Percentiles rank a stretch among this genome's conserved stretches.
Conservation (phyloP, 37 sponge, comb jelly and placozoan species). For the Theonella swinhoei region DNA sequence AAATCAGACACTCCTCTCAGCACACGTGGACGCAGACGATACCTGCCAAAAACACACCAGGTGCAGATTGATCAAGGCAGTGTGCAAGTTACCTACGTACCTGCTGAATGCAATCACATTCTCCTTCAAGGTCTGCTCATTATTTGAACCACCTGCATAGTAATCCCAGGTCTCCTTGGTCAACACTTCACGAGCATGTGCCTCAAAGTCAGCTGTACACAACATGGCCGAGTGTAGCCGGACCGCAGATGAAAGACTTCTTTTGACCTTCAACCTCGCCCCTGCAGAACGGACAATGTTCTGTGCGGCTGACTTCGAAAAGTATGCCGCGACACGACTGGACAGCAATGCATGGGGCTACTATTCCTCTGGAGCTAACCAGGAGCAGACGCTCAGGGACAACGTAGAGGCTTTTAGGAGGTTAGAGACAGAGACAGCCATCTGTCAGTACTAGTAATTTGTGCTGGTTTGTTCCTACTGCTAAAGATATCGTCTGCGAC, state of each 20-base stretch:
- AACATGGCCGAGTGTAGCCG: no score
- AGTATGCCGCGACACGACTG: constrained; percentile 47
- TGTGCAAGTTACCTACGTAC: no score
- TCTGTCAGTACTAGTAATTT: no score
- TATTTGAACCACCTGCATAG: constrained; percentile 79
- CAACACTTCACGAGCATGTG: constrained; percentile 48
- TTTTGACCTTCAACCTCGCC: no score
- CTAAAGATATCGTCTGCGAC: constrained; percentile 34
- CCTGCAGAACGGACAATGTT: no score
- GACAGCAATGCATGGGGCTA: constrained; percentile 80
- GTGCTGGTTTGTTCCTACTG: no score
- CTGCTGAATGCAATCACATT: constrained; percentile 81
- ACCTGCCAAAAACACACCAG: no score
- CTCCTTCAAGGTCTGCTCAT: constrained; percentile 77
- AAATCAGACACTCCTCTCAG: constrained; percentile 75
- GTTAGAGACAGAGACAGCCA: constrained; percentile 18
- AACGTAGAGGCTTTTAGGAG: constrained; percentile 84
- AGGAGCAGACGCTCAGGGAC: constrained; percentile 78
- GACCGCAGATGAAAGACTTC: no score
- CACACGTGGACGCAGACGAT: constrained; percentile 70
- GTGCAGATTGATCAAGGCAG: no score
- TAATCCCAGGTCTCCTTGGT: constrained; percentile 78
- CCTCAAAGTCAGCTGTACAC: constrained; percentile 75
- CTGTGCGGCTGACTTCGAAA: constrained; percentile 76
- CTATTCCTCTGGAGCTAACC: constrained; percentile 84